Evolutionary conservation across 2,113 vertebrate genomes (phyloP).

Genomic region (Nestor notabilis): DNA sequence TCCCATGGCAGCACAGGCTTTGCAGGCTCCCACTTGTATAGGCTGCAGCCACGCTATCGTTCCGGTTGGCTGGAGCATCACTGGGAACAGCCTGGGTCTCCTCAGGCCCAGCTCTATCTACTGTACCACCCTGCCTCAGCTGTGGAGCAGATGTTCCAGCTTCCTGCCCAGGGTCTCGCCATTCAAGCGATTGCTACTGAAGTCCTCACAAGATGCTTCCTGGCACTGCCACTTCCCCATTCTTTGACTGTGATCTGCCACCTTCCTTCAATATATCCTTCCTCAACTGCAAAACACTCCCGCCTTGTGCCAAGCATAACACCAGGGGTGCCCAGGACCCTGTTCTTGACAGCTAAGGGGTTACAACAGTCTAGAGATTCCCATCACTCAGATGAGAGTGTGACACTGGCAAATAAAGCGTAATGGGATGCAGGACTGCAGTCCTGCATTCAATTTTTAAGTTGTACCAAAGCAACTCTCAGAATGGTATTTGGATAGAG

Average conservation of each 20-base stretch:
- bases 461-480: not conserved
- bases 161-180: not conserved
- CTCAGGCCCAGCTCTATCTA: not conserved
- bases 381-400: not conserved
- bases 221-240: not conserved
- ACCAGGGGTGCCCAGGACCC: not conserved
- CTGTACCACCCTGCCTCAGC: not conserved
- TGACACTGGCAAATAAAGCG: not conserved
- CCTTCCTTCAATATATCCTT: not conserved
- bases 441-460: not conserved
- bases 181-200: not conserved
- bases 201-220: not conserved
- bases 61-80: not conserved
- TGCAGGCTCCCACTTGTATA: not conserved
- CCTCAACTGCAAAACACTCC: not conserved
- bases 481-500: not conserved
- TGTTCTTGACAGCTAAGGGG: not conserved
- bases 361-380: not conserved
- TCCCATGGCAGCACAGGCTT: not conserved
- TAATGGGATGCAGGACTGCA: not conserved
- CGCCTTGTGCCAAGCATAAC: not conserved
- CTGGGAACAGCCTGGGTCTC: not conserved
- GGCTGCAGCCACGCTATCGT: not conserved
- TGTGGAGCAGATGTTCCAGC: accelerated
- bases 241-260: not conserved